Base-by-base conservation (phyloP, 2,888 invertebrate species). In the Sialis lutaria region DNA sequence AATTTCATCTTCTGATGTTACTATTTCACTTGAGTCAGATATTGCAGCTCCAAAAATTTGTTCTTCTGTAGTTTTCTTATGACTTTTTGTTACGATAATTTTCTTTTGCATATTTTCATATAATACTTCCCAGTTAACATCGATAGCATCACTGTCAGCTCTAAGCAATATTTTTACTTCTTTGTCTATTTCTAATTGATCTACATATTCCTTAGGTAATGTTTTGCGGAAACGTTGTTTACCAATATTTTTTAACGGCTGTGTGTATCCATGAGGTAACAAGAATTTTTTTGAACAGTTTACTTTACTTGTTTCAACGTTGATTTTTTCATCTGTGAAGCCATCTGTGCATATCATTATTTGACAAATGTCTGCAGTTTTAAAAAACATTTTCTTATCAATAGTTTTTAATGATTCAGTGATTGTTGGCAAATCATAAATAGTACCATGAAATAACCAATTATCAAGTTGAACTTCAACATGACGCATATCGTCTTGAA, bases 171-270 rank as follows among this genome's bases (percentile, higher is more conserved):
- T 65, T 57, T 77, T 74, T 41, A 68, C 57, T 63, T 83, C 82
- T 58, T 78, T 78, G 55, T 81, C 79, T 42, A 80, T 72, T 47
- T 75, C 70, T 54, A 73, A 71, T 63, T 79, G 77, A 58, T 82
- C 81, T 55, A 74, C 74, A 12, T 47, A 47, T 34, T 42, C 34
- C 49, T 64, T 64, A 32, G 55, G 58, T 49, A 79, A 57, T 1
- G 76, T 76, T 59, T 78, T 78, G 30, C 81, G 64, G 55, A 81
- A 81, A 50, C 80, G 64, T 51, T 75, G 66, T 54, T 72, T 75
- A 30, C 76, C 64, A 1, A 77, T 80, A 63, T 82, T 82, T 59
- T 82, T 83, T 60, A 84, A 59, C 1, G 82, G 79, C 6, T 78
- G 74, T 3, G 79, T 74, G 31, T 82, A 59, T 33, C 83, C 83